Evolutionary conservation across 2,888 invertebrate genomes (phyloP), one percentile per base, ranked within the genome.

Genomic region (Lacanobia wlatinum): DNA sequence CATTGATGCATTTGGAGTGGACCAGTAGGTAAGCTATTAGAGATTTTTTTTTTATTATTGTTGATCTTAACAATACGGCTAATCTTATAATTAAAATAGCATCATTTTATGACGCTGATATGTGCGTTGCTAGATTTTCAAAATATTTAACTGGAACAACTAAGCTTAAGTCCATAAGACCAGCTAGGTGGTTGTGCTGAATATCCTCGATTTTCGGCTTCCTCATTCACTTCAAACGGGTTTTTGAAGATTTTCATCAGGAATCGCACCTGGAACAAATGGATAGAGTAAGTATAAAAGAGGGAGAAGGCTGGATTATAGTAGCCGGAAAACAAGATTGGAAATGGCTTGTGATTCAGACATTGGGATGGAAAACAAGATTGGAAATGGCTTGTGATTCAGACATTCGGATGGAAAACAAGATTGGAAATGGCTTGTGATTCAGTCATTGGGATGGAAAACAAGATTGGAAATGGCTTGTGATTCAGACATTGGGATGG

Each of bases 131-230:
- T 43, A 56, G 9, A 18, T 23, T 23, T 46, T 56, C n/a, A 21
- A 4, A n/a, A 21, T 40, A 52, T 56, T 61, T 93, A 97, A 87
- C 96, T 97, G 23, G 97, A 97, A 86, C 97, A 97, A 83, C 97
- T 97, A 0, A 97, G 92, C 73, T 95, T 96, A 5, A 97, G 91
- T 0, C 93, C 93, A 66, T 94, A 94, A 0, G 97, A 92, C 96
- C 97, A 97, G 79, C 91, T 92, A 1, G 97, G 97, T 0, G 97
- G 96, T 68, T 95, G 94, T 0, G 93, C 88, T 0, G 96, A 95
- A 83, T 94, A 97, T 0, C 96, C 96, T 10, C 90, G 87, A 52
- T 87, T 90, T 78, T 97, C 97, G 0, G 96, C 97, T 74, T 96
- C 96, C n/a, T 93, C 92, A 62, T 96, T 93, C 56, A 90, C 87